Evolutionary conservation across 1,140 invertebrate genomes (phyloP), one percentile per base, ranked within the genome.

Genomic region (Stratiolaelaps scimitus): DNA sequence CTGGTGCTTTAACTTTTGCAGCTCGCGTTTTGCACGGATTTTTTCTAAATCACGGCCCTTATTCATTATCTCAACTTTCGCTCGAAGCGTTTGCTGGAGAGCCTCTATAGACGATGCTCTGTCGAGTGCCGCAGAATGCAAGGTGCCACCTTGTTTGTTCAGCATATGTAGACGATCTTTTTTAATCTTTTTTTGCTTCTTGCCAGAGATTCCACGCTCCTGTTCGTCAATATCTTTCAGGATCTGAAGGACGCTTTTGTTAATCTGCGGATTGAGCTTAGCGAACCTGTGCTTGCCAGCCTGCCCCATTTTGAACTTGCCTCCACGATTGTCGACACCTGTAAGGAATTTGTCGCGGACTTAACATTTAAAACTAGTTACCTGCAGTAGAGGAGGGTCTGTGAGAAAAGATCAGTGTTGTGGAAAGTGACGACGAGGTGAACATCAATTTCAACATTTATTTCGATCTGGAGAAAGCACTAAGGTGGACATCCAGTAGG

Each of bases 131-230:
- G 44, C 47, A 45, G 64, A 60, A 60, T 60, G 53, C 2, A 60
- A 34, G 2, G 53, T 60, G 26, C 53, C 53, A 15, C 34, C 26
- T 23, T 60, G 26, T 15, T 26, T 60, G 6, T 26, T 60, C 17
- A 26, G 10, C 4, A 60, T 26, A 23, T 26, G 26, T 34, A 60
- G 34, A 29, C 53, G 26, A 34, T 60, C 53, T 60, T 60, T 76
- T 76, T 68, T 71, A 56, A 67, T 76, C 74, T 53, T 76, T 67
- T 66, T 75, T 72, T 34, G 74, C 71, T 66, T 74, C 69, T 68
- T 65, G 23, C 73, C 70, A 66, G 72, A 72, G 65, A 75, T 74
- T 45, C 69, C 68, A 15, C 70, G 64, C 28, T 76, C 71, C 67
- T 72, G 72, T 4, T 67, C 45, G 47, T 73, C 72, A 10, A 76